Evolutionary conservation across 2,888 invertebrate genomes (phyloP).

Genomic region (Ormyrus thymus): DNA sequence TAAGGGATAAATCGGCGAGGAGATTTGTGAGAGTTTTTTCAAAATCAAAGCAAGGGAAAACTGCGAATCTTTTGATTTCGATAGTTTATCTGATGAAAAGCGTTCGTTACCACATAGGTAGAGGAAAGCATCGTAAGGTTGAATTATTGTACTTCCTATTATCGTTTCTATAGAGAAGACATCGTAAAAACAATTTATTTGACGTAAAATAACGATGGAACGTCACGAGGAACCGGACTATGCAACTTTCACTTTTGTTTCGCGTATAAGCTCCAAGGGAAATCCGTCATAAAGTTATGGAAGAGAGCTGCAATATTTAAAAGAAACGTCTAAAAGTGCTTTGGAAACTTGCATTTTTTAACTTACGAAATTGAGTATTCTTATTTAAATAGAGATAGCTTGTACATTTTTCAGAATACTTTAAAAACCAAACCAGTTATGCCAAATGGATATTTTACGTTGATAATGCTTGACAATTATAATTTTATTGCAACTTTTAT

Average conservation of each 20-base stretch:
- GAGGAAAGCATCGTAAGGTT: background rate
- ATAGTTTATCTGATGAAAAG: background rate
- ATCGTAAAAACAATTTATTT: slow-evolving; percentile 36
- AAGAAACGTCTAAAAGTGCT: background rate
- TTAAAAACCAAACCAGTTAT: too few relatives aligned
- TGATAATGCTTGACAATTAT: too few relatives aligned
- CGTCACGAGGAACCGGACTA: background rate
- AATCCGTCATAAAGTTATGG: background rate
- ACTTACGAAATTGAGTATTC: background rate
- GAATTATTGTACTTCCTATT: slow-evolving; percentile 22
- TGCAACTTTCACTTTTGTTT: slow-evolving; percentile 33
- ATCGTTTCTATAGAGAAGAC: background rate
- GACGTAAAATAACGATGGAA: slow-evolving; percentile 14
- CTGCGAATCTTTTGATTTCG: too few relatives aligned
- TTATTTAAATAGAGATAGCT: background rate
- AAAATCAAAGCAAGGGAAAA: too few relatives aligned
- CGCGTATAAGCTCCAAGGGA: background rate
- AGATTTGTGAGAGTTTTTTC: too few relatives aligned
- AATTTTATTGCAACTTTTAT: too few relatives aligned
- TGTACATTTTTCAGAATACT: too few relatives aligned
- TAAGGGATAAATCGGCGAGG: too few relatives aligned
- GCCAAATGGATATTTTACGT: too few relatives aligned
- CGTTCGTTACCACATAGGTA: background rate
- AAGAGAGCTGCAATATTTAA: background rate
- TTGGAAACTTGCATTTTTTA: background rate